Conservation (phyloP, 1,140 invertebrate species). For the Muscidifurax raptorellus region DNA sequence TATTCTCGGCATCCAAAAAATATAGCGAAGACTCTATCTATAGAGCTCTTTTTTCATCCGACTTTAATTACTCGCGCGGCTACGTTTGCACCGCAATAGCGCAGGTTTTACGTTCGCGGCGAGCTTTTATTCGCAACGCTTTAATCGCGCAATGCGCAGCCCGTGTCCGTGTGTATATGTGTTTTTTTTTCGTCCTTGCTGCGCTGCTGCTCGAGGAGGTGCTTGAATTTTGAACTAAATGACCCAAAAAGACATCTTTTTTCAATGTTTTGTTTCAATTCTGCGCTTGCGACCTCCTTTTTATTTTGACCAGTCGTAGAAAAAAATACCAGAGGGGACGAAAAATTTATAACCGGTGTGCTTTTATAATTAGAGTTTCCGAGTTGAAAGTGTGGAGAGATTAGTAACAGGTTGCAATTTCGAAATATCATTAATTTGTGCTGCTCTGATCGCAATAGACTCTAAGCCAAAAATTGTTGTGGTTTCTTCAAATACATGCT, state of each 20-base stretch:
- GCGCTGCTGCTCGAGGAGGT: neutral
- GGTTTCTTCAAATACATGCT: too few relatives aligned
- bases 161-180: neutral
- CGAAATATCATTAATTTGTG: too few relatives aligned
- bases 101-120: neutral
- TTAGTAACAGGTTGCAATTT: too few relatives aligned
- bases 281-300: neutral
- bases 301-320: neutral
- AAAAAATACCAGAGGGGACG: too few relatives aligned
- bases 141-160: neutral
- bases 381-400: too few relatives aligned
- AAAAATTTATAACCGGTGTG: neutral
- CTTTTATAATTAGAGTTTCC: neutral
- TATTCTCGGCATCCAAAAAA: too few relatives aligned
- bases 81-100: neutral
- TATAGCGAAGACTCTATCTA: too few relatives aligned
- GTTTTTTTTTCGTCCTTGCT: neutral
- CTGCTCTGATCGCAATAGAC: too few relatives aligned
- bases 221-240: neutral
- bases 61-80: neutral
- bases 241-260: neutral
- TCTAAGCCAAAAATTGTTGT: too few relatives aligned
- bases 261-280: too few relatives aligned
- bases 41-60: neutral
- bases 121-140: neutral